Evolutionary conservation across 2,797 vertebrate genomes (phyloP), one percentile per base, ranked within the genome.

Genomic region (Hypotaenidia philippensis): DNA sequence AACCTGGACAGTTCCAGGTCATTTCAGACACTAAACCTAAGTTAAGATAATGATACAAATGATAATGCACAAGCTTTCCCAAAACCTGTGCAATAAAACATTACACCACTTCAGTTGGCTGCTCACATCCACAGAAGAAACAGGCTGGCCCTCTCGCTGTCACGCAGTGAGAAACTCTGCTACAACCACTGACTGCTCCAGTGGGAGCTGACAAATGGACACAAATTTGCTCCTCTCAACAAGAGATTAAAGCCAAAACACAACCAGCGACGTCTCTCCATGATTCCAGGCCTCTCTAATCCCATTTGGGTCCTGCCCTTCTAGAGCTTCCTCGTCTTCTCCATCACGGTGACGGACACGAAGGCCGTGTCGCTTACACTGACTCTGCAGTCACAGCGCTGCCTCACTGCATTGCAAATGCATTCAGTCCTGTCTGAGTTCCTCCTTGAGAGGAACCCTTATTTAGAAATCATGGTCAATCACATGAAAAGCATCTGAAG

Each of bases 41-140:
- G 38, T 45, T 45, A 45, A 21, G 38, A 20, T 45, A 45, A 45
- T 12, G 13, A 13, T 40, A 34, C 15, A 69, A 41, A 52, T 13
- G 10, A 45, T 32, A 45, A 13, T 17, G 14, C 52, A 40, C 56
- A 63, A 56, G 41, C 21, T 56, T 56, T 52, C 40, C 40, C 40
- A 41, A 41, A n/a, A 19, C 23, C 22, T 21, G 8, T 10, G 26
- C 40, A 69, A 47, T 32, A 64, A 49, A 84, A 34, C 45, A 40
- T 29, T 18, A 13, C 2, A 5, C 5, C 44, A 53, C 38, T 57
- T 53, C 56, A 75, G 32, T 56, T 59, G 44, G 45, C 29, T 32
- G 16, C 65, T 34, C 34, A 16, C 0, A 2, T 16, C 26, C 41
- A 56, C 12, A 0, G 7, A 19, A 56, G n/a, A 66, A 50, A 61